Evolutionary conservation across 2,888 invertebrate species (phyloP).

Genomic region (Rhamnusium bicolor): DNA sequence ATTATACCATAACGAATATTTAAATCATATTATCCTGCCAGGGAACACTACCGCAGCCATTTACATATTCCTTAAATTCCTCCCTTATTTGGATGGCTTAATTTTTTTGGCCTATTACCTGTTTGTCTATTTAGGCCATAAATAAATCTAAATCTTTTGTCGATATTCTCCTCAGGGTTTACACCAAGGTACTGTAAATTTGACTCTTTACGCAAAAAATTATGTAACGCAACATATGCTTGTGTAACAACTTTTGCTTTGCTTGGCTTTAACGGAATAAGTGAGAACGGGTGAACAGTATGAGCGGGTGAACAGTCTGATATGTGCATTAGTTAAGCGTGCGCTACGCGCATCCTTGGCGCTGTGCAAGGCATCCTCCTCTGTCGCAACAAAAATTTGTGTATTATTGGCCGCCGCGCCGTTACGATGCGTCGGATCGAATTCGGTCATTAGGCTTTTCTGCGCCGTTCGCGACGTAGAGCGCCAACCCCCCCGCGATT

Average conservation of each 20-base stretch:
- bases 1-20: neutral
- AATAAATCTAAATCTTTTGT: constrained; percentile 22
- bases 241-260: constrained; percentile 38
- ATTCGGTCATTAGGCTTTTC: no score
- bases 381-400: no score
- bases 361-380: no score
- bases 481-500: no score
- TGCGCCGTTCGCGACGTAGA: no score
- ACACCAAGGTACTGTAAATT: neutral
- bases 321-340: no score
- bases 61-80: constrained; percentile 38
- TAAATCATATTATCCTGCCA: constrained; percentile 36
- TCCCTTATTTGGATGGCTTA: constrained; percentile 31
- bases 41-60: constrained; percentile 32
- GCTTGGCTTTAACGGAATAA: constrained; percentile 40
- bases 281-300: no score
- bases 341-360: no score
- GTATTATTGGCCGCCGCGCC: no score
- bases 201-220: constrained; percentile 26
- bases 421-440: no score
- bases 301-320: no score
- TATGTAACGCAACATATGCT: constrained; percentile 38
- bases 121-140: constrained; percentile 34
- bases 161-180: constrained; percentile 28
- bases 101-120: constrained; percentile 25